phyloP scores from a whole-genome alignment of 2,113 vertebrate genomes.

The Brachypodius melanocephalos region DNA sequence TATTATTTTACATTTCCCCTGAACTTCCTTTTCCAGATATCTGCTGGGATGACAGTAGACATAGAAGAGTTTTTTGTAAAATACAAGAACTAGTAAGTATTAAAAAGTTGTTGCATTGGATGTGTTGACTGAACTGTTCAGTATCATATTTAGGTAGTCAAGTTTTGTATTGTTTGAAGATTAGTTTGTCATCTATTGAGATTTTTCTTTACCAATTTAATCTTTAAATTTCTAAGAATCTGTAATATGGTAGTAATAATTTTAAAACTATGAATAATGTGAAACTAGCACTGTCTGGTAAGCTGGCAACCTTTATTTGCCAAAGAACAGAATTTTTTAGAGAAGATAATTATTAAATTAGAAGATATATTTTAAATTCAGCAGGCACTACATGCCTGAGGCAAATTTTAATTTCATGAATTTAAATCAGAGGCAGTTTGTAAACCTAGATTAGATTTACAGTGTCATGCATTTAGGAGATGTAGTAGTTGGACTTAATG shows the following conservation, averaged over 20 bases:
- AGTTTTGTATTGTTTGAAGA: background rate
- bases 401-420: background rate
- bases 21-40: conserved; percentile 76
- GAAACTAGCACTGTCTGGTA: background rate
- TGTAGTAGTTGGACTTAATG: background rate
- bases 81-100: conserved; percentile 99
- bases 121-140: background rate
- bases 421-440: background rate
- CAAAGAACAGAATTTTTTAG: background rate
- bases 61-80: conserved; percentile 97
- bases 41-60: conserved; percentile 87
- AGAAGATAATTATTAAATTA: background rate
- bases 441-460: background rate
- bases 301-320: background rate
- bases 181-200: background rate
- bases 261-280: background rate
- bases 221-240: background rate
- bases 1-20: background rate
- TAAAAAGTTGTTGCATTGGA: background rate
- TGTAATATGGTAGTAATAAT: background rate
- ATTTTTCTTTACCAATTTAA: background rate
- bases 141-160: background rate
- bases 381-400: background rate
- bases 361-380: background rate
- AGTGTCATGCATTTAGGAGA: background rate